Conservation (phyloP, 2,113 vertebrate genomes). For the Pungitius pungitius region DNA sequence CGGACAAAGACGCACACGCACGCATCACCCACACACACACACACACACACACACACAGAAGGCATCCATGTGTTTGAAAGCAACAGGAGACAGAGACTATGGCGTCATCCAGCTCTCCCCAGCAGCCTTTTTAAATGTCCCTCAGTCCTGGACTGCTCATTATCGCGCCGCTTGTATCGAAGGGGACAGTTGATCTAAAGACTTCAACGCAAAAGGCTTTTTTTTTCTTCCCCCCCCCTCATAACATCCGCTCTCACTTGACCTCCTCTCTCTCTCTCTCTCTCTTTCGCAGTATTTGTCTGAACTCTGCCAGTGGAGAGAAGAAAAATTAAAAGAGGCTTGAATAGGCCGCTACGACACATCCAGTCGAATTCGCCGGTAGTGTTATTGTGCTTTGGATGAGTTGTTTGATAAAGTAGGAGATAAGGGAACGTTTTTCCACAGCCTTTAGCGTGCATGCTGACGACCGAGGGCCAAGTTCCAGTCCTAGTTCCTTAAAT, state of each 20-base stretch:
- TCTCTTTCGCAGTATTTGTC: slow-evolving; percentile 24
- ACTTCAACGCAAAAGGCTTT: slow-evolving; percentile 51
- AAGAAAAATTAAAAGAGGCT: slow-evolving; percentile 18
- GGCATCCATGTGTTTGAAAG: slow-evolving; percentile 60
- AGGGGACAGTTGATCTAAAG: slow-evolving; percentile 41
- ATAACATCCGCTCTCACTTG: slow-evolving; percentile 13
- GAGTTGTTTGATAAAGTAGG: slow-evolving; percentile 42
- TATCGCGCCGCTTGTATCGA: slow-evolving; percentile 51
- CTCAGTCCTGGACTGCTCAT: slow-evolving; percentile 51
- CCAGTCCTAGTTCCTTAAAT: slow-evolving; percentile 32
- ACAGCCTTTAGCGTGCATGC: slow-evolving; percentile 68
- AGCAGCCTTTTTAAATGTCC: slow-evolving; percentile 46
- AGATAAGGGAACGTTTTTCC: background rate
- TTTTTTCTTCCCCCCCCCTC: background rate
- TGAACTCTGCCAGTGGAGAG: slow-evolving; percentile 29
- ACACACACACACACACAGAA: slow-evolving; percentile 12
- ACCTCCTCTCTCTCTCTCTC: slow-evolving; percentile 13
- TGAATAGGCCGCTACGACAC: slow-evolving; percentile 29
- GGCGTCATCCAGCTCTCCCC: slow-evolving; percentile 40
- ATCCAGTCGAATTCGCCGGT: slow-evolving; percentile 15
- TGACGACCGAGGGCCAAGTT: slow-evolving; percentile 46
- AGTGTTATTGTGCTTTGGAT: slow-evolving; percentile 48
- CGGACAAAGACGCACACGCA: slow-evolving; percentile 51
- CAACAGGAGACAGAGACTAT: slow-evolving; percentile 46
- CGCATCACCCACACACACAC: slow-evolving; percentile 2